Percentiles rank a stretch among this genome's conserved stretches.
phyloP scores from a whole-genome alignment of 2,797 vertebrate species.

The Gymnodraco acuticeps region DNA sequence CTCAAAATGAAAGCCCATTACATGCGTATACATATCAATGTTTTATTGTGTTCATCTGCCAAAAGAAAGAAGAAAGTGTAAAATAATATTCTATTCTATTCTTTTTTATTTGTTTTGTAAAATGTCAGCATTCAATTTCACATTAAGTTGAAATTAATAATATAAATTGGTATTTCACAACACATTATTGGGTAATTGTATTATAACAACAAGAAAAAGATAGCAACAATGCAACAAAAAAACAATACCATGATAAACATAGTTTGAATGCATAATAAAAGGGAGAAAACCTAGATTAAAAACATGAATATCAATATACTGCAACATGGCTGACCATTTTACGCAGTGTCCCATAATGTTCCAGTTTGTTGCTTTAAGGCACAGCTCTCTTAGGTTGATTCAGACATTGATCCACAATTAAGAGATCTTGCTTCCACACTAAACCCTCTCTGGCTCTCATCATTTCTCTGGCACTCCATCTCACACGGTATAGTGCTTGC shows the following conservation, averaged over 20 bases:
- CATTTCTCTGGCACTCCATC: conserved; percentile 62
- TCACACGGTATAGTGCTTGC: conserved; percentile 55
- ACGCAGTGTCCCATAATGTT: not conserved
- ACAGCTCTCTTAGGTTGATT: conserved; percentile 7
- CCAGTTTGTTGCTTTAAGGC: not conserved
- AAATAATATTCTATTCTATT: not conserved
- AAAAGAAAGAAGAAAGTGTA: not conserved
- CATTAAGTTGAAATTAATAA: not conserved
- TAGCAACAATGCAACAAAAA: not conserved
- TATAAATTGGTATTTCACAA: not conserved
- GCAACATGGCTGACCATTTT: conserved; percentile 1
- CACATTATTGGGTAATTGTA: not conserved
- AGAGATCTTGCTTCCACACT: conserved; percentile 38
- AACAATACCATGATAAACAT: not conserved
- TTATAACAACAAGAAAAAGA: not conserved
- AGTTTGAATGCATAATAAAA: not conserved
- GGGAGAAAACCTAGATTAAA: not conserved
- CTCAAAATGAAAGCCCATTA: not conserved
- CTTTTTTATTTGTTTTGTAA: not conserved
- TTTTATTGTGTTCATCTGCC: not conserved
- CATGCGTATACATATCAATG: not conserved
- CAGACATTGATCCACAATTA: conserved; percentile 58
- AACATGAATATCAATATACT: not conserved
- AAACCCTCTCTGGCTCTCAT: conserved; percentile 67
- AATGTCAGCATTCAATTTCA: not conserved